Percentiles rank a stretch among this genome's conserved stretches.
Conservation (phyloP, 2,888 invertebrate genomes). For the Anoplius nigerrimus region DNA sequence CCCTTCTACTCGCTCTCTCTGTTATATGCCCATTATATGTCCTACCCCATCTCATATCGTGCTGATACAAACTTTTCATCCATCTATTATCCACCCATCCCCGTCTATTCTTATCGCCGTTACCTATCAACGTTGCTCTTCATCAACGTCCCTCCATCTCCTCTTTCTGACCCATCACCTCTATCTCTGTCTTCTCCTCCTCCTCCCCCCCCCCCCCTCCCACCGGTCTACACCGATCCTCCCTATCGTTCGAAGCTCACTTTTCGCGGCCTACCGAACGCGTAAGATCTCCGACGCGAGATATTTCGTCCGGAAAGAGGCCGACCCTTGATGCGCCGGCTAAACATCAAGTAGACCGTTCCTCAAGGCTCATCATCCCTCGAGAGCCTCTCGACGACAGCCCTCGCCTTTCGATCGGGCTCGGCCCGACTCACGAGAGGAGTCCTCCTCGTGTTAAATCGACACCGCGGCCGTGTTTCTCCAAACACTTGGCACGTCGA, state of each 20-base stretch:
- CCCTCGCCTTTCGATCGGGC: too few species aligned
- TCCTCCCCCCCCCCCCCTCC: slow-evolving; percentile 2
- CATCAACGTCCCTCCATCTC: too few species aligned
- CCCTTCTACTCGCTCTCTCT: slow-evolving; percentile 4
- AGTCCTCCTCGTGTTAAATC: too few species aligned
- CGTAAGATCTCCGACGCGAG: not conserved
- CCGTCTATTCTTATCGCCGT: slow-evolving; percentile 34
- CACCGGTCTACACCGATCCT: not conserved
- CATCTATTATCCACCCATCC: slow-evolving; percentile 42
- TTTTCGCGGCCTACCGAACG: not conserved
- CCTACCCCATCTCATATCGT: too few species aligned
- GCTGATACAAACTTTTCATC: not conserved
- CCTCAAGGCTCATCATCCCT: too few species aligned
- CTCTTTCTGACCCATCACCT: too few species aligned
- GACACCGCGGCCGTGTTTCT: too few species aligned
- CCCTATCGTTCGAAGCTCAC: not conserved
- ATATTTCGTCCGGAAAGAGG: not conserved
- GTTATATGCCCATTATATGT: not conserved
- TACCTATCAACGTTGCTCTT: not conserved
- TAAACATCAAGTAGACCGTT: too few species aligned
- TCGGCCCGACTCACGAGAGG: too few species aligned
- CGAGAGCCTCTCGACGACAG: too few species aligned
- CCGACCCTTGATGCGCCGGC: not conserved
- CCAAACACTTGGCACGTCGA: too few species aligned
- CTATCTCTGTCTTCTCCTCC: too few species aligned